A percentile compares a stretch with the other conserved stretches of the same genome.
These are phyloP conservation scores for Microtus obscurus DNA, from an alignment of 2,797 vertebrate species.

Conservation along the genomic window DNA sequence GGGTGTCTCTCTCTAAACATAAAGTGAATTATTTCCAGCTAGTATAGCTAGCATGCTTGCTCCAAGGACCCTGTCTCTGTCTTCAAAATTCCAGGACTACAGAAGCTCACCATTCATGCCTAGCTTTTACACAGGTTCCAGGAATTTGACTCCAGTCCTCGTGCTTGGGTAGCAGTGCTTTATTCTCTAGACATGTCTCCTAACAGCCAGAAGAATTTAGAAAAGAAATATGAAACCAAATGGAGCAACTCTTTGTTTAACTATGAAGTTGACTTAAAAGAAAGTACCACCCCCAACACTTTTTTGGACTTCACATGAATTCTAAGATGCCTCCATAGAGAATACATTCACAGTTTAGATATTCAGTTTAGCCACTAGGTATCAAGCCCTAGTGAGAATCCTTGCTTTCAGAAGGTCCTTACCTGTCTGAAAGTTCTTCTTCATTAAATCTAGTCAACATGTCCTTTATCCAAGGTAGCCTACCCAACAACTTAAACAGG, in stretches of 20 bases:
- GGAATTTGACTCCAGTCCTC: no score
- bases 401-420: conserved; percentile 1
- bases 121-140: not conserved
- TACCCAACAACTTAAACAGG: not conserved
- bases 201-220: conserved; percentile 3
- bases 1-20: not conserved
- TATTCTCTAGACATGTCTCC: not conserved
- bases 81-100: not conserved
- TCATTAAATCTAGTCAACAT: conserved; percentile 25
- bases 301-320: not conserved
- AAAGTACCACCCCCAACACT: not conserved
- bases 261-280: conserved; percentile 45
- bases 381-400: not conserved
- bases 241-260: conserved; percentile 21
- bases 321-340: not conserved
- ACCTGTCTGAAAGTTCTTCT: conserved; percentile 16
- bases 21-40: not conserved
- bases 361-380: not conserved
- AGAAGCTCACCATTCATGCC: not conserved
- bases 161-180: not conserved
- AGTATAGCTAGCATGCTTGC: not conserved
- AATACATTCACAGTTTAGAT: conserved; percentile 41
- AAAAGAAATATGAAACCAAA: conserved; percentile 67
- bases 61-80: not conserved
- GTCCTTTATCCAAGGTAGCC: not conserved